Conservation (phyloP, 2,888 invertebrate species). For the Agrilus biguttatus region DNA sequence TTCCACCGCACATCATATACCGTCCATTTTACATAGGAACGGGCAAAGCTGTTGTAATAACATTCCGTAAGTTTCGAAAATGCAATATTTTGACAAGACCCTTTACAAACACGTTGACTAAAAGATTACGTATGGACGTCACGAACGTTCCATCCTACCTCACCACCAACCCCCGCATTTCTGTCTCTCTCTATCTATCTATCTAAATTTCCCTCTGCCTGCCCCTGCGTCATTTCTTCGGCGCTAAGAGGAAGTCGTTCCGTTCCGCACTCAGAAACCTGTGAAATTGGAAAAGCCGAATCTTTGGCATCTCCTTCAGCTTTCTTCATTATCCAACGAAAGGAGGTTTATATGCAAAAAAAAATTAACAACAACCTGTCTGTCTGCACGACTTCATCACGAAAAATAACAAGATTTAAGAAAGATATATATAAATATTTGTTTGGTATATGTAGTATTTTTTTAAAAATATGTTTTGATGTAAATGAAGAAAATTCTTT, state of each 20-base stretch:
- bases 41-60: conserved; percentile 15
- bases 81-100: conserved; percentile 22
- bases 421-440: too few relatives aligned
- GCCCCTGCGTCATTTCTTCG: conserved; percentile 11
- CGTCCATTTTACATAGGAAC: conserved; percentile 6
- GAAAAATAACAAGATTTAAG: too few relatives aligned
- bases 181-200: conserved; percentile 4
- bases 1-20: conserved; percentile 1
- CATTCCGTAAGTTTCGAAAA: conserved; percentile 14
- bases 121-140: conserved; percentile 20
- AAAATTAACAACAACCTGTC: too few relatives aligned
- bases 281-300: conserved; percentile 33
- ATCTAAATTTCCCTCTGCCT: background rate
- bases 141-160: conserved; percentile 10
- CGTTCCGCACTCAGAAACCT: conserved; percentile 28
- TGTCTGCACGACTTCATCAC: too few relatives aligned
- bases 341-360: too few relatives aligned
- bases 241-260: conserved; percentile 24
- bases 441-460: too few relatives aligned
- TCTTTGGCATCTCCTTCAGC: background rate
- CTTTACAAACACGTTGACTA: conserved; percentile 17
- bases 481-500: too few relatives aligned
- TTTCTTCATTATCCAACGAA: background rate
- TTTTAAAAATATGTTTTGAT: too few relatives aligned
- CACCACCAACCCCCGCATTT: conserved; percentile 8